phyloP scores from a whole-genome alignment of 2,113 vertebrate species.

The Madoqua kirkii region DNA sequence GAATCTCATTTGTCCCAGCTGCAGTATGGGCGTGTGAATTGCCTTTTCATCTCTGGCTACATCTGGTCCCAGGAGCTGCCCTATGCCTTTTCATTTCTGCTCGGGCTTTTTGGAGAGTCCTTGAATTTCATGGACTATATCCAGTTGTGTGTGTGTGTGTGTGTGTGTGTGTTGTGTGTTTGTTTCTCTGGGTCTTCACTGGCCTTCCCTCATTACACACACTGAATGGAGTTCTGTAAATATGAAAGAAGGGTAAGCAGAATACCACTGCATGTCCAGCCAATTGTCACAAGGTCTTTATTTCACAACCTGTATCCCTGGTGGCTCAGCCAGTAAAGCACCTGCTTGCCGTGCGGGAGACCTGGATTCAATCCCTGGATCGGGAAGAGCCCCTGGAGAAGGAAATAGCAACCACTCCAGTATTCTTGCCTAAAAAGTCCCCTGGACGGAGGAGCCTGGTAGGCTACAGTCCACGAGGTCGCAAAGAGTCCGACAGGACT shows the following conservation, averaged over 20 bases:
- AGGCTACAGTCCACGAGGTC: not conserved
- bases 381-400: not conserved
- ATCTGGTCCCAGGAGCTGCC: not conserved
- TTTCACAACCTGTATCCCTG: not conserved
- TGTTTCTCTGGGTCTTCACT: not conserved
- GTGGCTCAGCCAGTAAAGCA: not conserved
- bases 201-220: not conserved
- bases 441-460: not conserved
- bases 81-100: not conserved
- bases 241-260: not conserved
- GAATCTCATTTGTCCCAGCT: not conserved
- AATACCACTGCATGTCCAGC: not conserved
- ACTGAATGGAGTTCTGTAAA: not conserved
- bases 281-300: rapidly evolving
- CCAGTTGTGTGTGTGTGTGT: not conserved
- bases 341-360: rapidly evolving
- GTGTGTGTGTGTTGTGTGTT: no score
- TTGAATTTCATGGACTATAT: not conserved
- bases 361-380: not conserved
- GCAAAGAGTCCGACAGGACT: rapidly evolving
- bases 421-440: not conserved
- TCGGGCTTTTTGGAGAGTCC: not conserved
- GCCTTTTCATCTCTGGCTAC: not conserved
- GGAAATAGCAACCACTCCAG: not conserved
- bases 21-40: rapidly evolving